Conservation (phyloP, 2,113 vertebrate species). For the Pelmatolapia mariae region DNA sequence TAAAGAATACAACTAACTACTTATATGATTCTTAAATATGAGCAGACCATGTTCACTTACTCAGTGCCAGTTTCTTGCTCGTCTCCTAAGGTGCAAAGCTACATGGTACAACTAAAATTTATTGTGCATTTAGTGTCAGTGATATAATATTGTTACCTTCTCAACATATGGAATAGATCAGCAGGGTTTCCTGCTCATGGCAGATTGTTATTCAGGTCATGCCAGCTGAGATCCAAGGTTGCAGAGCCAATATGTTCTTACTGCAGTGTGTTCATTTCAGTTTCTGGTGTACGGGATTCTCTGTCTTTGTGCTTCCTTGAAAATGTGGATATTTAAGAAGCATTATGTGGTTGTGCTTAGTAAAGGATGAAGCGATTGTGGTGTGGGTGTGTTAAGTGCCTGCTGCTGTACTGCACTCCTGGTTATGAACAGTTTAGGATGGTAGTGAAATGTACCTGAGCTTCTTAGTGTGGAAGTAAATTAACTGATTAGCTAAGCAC, state of each 20-base stretch:
- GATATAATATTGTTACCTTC: neutral
- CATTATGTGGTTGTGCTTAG: neutral
- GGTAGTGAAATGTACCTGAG: conserved; percentile 12
- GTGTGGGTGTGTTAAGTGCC: neutral
- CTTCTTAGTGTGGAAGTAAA: conserved; percentile 9
- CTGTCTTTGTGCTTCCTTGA: neutral
- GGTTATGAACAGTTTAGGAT: neutral
- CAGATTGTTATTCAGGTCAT: conserved; percentile 3
- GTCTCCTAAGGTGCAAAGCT: neutral
- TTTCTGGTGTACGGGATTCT: neutral
- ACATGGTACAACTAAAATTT: neutral
- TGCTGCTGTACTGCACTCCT: neutral
- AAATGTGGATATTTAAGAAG: neutral
- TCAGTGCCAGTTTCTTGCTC: neutral
- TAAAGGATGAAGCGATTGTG: neutral
- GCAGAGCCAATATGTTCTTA: neutral
- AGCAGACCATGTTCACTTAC: neutral
- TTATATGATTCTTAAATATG: neutral
- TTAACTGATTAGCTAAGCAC: conserved; percentile 4
- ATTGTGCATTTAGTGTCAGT: neutral
- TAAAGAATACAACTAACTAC: neutral
- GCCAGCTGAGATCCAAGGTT: neutral
- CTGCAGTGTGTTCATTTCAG: neutral
- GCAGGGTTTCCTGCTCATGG: neutral
- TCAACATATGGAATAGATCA: neutral